Evolutionary conservation across 2,888 invertebrate species (phyloP), one percentile per base, ranked within the genome.

Genomic region (Ganaspis brasiliensis): DNA sequence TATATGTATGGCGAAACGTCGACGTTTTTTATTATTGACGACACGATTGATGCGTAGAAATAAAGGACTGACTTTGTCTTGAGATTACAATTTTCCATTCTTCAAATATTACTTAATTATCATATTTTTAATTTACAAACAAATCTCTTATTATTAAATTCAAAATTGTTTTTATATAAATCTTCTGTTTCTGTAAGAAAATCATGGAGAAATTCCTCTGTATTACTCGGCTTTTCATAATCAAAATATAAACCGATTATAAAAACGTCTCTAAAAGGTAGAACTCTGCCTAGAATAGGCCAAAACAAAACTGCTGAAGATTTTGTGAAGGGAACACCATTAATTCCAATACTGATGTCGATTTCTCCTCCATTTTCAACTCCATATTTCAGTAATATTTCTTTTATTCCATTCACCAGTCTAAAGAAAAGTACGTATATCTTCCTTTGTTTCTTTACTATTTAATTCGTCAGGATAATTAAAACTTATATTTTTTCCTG

Each of bases 281-380:
- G 14, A 45, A 45, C 14, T 45, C 45, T 45, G n/a, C 45, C 45
- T 45, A 45, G 2, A 45, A 45, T 45, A 5, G 45, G 45, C 45
- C 45, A 45, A 45, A 45, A 45, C 12, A 14, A 14, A 12, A 14
- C 70, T 26, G 71, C 26, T 10, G 72, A 71, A 55, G 57, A 45
- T 73, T 80, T 80, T n/a, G 76, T 10, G 12, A 80, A 12, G 0
- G 80, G 75, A 12, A 82, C 45, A 0, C 77, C 79, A 61, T 82
- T 79, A 49, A 79, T 77, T 4, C 77, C 77, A 24, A 79, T 63
- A 56, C 56, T 45, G 1, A 45, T 14, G 45, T 45, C 45, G n/a
- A 45, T 9, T 14, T 4, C 12, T 6, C 12, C 12, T 45, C 8
- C 45, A 45, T 45, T 14, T 1, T 10, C 45, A 45, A 45, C 4